phyloP scores from a whole-genome alignment of 1,140 invertebrate genomes.

The Aethina tumida region DNA sequence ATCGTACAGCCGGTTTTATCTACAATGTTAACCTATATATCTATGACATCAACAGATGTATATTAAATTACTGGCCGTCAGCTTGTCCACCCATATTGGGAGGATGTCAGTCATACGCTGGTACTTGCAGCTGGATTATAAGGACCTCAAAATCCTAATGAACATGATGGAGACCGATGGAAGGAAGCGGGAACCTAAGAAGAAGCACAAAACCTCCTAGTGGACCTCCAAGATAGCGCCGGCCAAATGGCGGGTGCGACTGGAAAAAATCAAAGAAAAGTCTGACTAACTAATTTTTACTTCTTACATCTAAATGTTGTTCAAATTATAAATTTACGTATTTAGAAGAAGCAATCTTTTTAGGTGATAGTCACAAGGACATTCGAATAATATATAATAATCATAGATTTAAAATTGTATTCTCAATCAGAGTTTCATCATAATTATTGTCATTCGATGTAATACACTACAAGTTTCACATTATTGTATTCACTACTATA shows the following conservation, averaged over 20 bases:
- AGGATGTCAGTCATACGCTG: constrained; percentile 31
- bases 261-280: constrained; percentile 25
- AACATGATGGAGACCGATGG: constrained; percentile 22
- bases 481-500: no score
- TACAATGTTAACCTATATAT: not conserved
- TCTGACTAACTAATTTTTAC: constrained; percentile 21
- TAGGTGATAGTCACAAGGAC: no score
- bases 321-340: not conserved
- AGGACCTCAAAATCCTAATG: constrained; percentile 46
- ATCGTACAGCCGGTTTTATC: constrained; percentile 1
- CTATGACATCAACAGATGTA: constrained; percentile 28
- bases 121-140: constrained; percentile 39
- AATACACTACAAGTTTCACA: no score
- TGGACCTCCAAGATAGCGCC: constrained; percentile 22
- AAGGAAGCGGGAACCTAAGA: constrained; percentile 40
- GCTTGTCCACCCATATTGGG: constrained; percentile 29
- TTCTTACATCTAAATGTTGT: constrained; percentile 2
- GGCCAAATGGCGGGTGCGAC: constrained; percentile 19
- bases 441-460: no score
- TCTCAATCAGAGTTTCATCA: no score
- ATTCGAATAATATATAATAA: no score
- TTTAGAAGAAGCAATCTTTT: no score
- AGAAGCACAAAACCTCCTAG: constrained; percentile 48
- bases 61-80: constrained; percentile 30
- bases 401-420: no score